Evolutionary conservation across 2,113 vertebrate genomes (phyloP), one percentile per base, ranked within the genome.

Genomic region (Rhombomys opimus): DNA sequence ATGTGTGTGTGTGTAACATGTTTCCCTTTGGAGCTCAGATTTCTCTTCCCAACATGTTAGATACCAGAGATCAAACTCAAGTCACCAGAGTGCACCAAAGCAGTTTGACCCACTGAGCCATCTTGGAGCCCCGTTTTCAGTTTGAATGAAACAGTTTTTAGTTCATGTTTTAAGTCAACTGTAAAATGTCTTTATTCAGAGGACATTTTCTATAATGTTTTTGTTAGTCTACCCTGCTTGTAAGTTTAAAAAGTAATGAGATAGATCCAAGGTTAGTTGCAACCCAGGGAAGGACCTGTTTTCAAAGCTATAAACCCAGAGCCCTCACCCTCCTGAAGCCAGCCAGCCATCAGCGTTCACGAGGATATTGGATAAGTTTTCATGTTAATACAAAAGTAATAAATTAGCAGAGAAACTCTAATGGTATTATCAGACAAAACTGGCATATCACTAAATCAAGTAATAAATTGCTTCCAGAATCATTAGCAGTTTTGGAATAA

Each of bases 381-480:
- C 95, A 87, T 73, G 61, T 92, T 96, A 95, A 89, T 22, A 54
- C 90, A 85, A 96, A 88, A 90, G 89, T 23, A 72, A 68, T 50
- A 88, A 87, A 72, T 93, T 90, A 88, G 15, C 75, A 90, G 70
- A 59, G 67, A 84, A 59, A 93, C 22, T 77, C 35, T 85, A 70
- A 20, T 80, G 23, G 14, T 81, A 61, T 87, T 95, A 67, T 18
- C 32, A 87, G 82, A 93, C 25, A 95, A 95, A 94, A 87, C 72
- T 12, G 94, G 27, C 67, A 84, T 23, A 72, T 90, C 86, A 73
- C 77, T 93, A 94, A 93, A 67, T 13, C 57, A 95, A 94, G 75
- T 15, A 78, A 52, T 72, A 95, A 92, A 91, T 82, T 77, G 81
- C 5, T 61, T 91, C 90, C 63, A 41, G 32, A 65, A 38, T 94